These are phyloP conservation scores for Anthoscopus minutus DNA, from an alignment of 2,113 vertebrate species.

Conservation along the genomic window DNA sequence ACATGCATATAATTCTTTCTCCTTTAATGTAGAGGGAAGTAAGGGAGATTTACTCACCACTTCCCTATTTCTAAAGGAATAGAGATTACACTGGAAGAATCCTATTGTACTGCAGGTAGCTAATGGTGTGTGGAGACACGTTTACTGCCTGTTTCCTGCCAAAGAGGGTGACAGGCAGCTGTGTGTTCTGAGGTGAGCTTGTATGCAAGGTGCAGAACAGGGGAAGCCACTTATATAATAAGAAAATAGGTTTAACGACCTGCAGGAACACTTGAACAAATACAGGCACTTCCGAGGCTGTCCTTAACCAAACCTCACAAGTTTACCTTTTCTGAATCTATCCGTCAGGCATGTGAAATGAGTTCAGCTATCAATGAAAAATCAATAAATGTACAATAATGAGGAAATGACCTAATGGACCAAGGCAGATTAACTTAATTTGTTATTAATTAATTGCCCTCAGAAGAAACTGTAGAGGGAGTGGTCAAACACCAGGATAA, in stretches of 20 bases:
- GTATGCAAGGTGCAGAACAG: not conserved
- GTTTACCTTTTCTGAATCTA: not conserved
- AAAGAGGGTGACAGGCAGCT: not conserved
- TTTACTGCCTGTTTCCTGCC: not conserved
- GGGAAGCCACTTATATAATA: not conserved
- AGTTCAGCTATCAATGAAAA: constrained; percentile 46
- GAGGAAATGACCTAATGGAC: constrained; percentile 60
- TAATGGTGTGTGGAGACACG: not conserved
- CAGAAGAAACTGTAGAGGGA: constrained; percentile 13
- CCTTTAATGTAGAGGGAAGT: not conserved
- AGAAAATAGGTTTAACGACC: not conserved
- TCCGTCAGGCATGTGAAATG: constrained; percentile 33
- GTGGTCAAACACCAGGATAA: not conserved
- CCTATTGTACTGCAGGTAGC: rapidly evolving
- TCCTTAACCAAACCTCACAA: not conserved
- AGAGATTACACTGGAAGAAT: not conserved
- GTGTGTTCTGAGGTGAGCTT: not conserved
- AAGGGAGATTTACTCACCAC: not conserved
- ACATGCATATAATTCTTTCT: not conserved
- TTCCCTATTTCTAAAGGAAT: not conserved
- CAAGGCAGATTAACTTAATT: constrained; percentile 43
- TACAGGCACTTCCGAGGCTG: not conserved
- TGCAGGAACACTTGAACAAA: constrained; percentile 1
- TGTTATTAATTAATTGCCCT: constrained; percentile 52
- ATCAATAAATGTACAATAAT: constrained; percentile 39